phyloP scores from a whole-genome alignment of 1,140 invertebrate species.

The Drosophila triauraria region DNA sequence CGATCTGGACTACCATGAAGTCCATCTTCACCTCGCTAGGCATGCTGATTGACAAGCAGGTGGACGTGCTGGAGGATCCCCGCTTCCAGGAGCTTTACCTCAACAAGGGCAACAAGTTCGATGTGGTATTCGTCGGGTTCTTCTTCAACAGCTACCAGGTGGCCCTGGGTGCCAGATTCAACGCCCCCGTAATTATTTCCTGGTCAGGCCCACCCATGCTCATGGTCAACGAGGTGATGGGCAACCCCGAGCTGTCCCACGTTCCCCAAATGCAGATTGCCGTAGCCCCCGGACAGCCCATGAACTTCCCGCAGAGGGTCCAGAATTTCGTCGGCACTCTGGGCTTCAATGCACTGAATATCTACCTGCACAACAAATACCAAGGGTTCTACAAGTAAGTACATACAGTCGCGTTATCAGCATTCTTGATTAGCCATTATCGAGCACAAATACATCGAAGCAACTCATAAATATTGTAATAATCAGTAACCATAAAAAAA shows the following conservation, averaged over 20 bases:
- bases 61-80: constrained; percentile 61
- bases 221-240: constrained; percentile 50
- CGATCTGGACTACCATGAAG: constrained; percentile 44
- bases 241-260: constrained; percentile 61
- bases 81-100: constrained; percentile 66
- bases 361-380: constrained; percentile 26
- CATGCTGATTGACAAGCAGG: constrained; percentile 60
- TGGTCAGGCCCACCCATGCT: constrained; percentile 60
- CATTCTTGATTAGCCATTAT: neutral
- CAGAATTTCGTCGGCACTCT: constrained; percentile 41
- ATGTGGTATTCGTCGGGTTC: constrained; percentile 68
- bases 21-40: constrained; percentile 48
- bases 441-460: too few relatives aligned
- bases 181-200: constrained; percentile 62
- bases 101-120: constrained; percentile 74
- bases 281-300: constrained; percentile 35
- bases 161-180: constrained; percentile 64
- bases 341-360: constrained; percentile 14
- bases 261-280: constrained; percentile 62
- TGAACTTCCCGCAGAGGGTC: constrained; percentile 61
- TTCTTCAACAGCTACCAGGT: constrained; percentile 73
- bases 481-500: neutral
- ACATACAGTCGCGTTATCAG: neutral
- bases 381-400: constrained; percentile 57
- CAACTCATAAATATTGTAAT: neutral